Conservation (phyloP, 2,113 vertebrate genomes). For the Barnardius zonarius region DNA sequence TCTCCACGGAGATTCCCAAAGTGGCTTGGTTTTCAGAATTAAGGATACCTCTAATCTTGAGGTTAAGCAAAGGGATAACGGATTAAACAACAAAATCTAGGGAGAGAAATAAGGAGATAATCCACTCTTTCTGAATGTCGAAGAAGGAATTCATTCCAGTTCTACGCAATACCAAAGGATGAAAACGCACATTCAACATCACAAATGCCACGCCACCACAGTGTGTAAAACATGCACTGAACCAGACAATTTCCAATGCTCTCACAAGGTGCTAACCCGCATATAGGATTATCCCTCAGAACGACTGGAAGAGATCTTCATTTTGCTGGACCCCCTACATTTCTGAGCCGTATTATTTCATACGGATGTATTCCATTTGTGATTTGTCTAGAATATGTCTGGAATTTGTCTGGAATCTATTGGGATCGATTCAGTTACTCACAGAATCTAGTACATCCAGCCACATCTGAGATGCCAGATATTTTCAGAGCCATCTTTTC, state of each 20-base stretch:
- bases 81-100: background rate
- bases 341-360: background rate
- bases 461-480: background rate
- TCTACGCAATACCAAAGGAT: background rate
- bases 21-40: background rate
- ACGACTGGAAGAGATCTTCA: background rate
- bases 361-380: background rate
- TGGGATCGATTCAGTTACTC: background rate
- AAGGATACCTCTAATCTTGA: background rate
- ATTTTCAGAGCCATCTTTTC: background rate
- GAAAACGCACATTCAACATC: background rate
- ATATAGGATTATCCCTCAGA: background rate
- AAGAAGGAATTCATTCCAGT: background rate
- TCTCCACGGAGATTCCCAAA: background rate
- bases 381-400: background rate
- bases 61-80: background rate
- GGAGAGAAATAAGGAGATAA: background rate
- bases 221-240: background rate
- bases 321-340: background rate
- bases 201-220: background rate
- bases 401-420: background rate
- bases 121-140: background rate
- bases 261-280: background rate
- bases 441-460: background rate
- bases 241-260: background rate